These are phyloP conservation scores for Mactra quadrangularis DNA, from an alignment of 1,140 invertebrate genomes.

Conservation along the genomic window DNA sequence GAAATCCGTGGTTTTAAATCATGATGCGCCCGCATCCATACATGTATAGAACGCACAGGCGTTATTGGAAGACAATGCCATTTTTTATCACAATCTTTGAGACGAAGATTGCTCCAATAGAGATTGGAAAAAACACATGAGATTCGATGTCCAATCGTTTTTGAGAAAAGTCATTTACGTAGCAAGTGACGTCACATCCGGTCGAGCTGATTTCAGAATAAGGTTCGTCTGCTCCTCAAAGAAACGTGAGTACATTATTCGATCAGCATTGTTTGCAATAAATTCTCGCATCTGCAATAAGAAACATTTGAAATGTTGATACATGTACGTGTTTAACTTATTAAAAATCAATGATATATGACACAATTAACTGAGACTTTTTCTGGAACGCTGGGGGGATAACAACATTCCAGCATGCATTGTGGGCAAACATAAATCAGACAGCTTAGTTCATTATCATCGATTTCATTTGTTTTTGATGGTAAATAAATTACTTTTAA, in stretches of 20 bases:
- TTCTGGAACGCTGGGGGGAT: background rate
- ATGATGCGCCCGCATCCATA: too few species aligned
- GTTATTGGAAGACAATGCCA: too few species aligned
- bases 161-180: background rate
- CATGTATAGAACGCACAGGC: too few species aligned
- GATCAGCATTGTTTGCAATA: background rate
- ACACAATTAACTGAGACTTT: background rate
- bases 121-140: too few species aligned
- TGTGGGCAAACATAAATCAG: background rate
- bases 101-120: too few species aligned
- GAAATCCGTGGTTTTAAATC: too few species aligned
- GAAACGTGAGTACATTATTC: background rate
- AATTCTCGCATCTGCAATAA: background rate
- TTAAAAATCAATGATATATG: background rate
- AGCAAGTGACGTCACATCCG: background rate
- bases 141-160: too few species aligned
- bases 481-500: too few species aligned
- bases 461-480: background rate
- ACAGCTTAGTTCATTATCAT: background rate
- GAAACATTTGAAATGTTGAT: background rate
- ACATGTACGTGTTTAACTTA: background rate
- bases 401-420: background rate
- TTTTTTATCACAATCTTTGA: too few species aligned
- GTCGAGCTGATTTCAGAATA: background rate
- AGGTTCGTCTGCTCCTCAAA: background rate